Evolutionary conservation across 1,140 invertebrate genomes (phyloP), one percentile per base, ranked within the genome.

Genomic region (Gonioctena quinquepunctata): DNA sequence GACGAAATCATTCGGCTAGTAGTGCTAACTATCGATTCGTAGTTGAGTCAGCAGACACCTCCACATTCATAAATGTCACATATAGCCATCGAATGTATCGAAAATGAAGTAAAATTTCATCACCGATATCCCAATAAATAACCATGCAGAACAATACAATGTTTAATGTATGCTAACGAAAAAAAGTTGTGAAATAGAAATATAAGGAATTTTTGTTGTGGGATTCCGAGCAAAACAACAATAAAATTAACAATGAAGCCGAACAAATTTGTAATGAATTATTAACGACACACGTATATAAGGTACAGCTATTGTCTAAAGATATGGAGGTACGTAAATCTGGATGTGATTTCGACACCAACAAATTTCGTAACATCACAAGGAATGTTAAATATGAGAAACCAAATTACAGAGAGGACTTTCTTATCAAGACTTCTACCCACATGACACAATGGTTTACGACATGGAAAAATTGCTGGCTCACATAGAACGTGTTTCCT

Each of bases 361-460:
- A 3, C n/a, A n/a, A 4, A 23, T 59, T 59, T 59, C 56, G 23
- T 59, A 59, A 59, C 16, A 25, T 59, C n/a, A 23, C 25, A 13
- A 59, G 16, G 56, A 59, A 59, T 59, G 21, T 59, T 26, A 25
- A 59, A 59, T 59, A 59, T 59, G 56, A 59, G 25, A 25, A 16
- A 59, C 26, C 23, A 59, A 59, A 59, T 25, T 13, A 25, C n/a
- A 7, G 56, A 16, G 21, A 52, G n/a, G 16, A 52, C 11, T 19
- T 59, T 22, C 56, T 59, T 59, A 59, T 59, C 56, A 26, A 59
- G 26, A 26, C n/a, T 25, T 25, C 56, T 28, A n/a, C 56, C 56
- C 56, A 59, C 56, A 25, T 25, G 21, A 13, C 13, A 23, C 11
- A 59, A 25, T 23, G 19, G 56, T 59, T 28, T 16, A 59, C 16